phyloP scores from a whole-genome alignment of 92 coral and sea anemone genomes.

The Phenganax stokvisi region DNA sequence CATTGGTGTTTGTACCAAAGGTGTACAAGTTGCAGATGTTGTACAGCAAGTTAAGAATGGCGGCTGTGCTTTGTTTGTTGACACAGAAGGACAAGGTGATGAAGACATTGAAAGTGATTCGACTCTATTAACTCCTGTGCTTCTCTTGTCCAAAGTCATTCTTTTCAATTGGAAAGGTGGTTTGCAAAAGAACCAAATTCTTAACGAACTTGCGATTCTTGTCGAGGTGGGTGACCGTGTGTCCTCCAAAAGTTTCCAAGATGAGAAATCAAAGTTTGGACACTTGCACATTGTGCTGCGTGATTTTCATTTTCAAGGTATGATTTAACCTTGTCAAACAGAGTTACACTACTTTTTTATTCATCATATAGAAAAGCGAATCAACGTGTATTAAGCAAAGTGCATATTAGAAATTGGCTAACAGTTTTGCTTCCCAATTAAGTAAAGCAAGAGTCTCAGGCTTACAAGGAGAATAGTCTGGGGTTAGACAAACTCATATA shows the following conservation, averaged over 20 bases:
- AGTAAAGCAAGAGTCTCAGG: no score
- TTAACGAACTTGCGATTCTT: conserved; percentile 19
- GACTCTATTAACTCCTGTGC: conserved; percentile 12
- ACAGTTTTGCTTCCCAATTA: not conserved
- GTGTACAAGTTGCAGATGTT: conserved; percentile 10
- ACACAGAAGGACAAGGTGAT: conserved; percentile 36
- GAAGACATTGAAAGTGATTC: conserved; percentile 20
- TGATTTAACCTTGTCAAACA: not conserved
- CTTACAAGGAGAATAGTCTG: no score
- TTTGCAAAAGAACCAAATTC: conserved; percentile 25
- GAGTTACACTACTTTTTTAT: not conserved
- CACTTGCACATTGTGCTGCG: conserved; percentile 32
- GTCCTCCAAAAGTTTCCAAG: conserved; percentile 11
- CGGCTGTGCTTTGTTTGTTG: conserved; percentile 24
- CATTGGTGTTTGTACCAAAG: conserved; percentile 25
- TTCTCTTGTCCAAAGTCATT: conserved; percentile 33
- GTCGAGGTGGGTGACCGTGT: conserved; percentile 36
- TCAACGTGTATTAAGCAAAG: no score
- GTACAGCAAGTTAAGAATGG: conserved; percentile 1
- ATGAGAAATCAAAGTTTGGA: conserved; percentile 15
- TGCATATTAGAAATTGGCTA: no score
- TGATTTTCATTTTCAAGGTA: conserved; percentile 35
- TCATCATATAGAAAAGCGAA: no score
- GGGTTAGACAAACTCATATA: no score
- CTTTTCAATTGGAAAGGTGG: conserved; percentile 33